Evolutionary conservation across 2,888 invertebrate genomes (phyloP), one percentile per base, ranked within the genome.

Genomic region (Hyposoter dolosus): DNA sequence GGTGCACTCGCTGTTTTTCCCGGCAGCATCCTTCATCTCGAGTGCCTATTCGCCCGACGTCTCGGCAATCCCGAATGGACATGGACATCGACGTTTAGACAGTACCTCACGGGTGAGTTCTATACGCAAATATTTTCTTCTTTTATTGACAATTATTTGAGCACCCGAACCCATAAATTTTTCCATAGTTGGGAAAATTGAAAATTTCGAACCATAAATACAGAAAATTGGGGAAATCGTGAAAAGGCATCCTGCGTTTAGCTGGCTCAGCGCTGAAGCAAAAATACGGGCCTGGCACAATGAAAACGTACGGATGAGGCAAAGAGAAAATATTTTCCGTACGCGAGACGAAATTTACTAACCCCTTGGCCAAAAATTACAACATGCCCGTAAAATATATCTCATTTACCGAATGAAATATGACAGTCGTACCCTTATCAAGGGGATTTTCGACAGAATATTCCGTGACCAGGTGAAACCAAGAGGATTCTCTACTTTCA

Each of bases 1-100:
- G 98, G 98, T 15, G 96, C 97, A 88, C 94, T 98, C 86, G 97
- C 97, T 40, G 97, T 98, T 63, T 97, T 96, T 90, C 98, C 98
- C 0, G 97, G 97, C 88, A 97, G 96, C 88, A 97, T 97, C 5
- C 94, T 98, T 23, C 96, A 97, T 91, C 95, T 98, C 84, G 98
- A 98, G 94, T 98, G 98, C 93, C 95, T 98, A 90, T 97, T 97
- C 91, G 96, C 96, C 0, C 95, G 97, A 50, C 95, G 96, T 23
- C 95, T 97, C 28, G 98, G 98, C 0, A 97, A 97, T 87, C 98
- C 98, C 0, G 97, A 97, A 91, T 98, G 98, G 98, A 97, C 96
- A 74, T 98, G 98, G 98, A 98, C 98, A 0, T 97, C 98, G 81
- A 96, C 96, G 82, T 95, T 96, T 91, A 96, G 97, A 88, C 96